A percentile compares a stretch with the other conserved stretches of the same genome.
These are phyloP conservation scores for Scolopax rusticola DNA, from an alignment of 2,797 vertebrate species.

Conservation along the genomic window DNA sequence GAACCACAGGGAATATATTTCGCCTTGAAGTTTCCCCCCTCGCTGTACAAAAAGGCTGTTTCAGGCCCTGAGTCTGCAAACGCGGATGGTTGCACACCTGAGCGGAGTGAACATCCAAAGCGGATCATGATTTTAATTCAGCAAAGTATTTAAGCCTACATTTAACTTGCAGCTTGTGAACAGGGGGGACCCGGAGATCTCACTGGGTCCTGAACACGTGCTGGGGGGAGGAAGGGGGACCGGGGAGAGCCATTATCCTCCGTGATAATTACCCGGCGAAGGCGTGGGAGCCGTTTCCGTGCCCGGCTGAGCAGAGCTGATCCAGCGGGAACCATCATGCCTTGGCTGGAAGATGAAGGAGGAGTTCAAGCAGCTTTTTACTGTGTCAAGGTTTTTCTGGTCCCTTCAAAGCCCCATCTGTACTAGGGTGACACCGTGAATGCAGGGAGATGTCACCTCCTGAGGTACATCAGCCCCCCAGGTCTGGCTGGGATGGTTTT, in stretches of 20 bases:
- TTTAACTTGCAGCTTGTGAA: not conserved
- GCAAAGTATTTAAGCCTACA: not conserved
- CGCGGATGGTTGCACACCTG: not conserved
- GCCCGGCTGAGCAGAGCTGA: not conserved
- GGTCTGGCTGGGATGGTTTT: not conserved
- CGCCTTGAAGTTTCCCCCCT: not conserved
- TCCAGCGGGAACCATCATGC: not conserved
- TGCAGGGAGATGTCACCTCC: fast-evolving
- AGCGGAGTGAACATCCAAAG: not conserved
- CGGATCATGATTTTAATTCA: not conserved
- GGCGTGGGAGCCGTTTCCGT: not conserved
- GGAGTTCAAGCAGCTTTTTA: not conserved
- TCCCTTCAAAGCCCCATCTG: not conserved
- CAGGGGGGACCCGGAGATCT: not conserved
- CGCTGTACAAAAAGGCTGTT: not conserved
- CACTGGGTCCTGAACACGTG: not conserved
- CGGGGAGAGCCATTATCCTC: not conserved
- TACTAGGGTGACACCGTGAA: fast-evolving
- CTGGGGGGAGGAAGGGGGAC: not conserved
- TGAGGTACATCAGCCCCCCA: not conserved
- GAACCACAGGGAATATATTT: not conserved
- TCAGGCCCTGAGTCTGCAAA: not conserved
- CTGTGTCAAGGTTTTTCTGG: not conserved
- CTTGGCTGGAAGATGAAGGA: not conserved
- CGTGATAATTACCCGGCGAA: not conserved